Evolutionary conservation across 1,140 invertebrate genomes (phyloP).

Genomic region (Carposina sasakii): DNA sequence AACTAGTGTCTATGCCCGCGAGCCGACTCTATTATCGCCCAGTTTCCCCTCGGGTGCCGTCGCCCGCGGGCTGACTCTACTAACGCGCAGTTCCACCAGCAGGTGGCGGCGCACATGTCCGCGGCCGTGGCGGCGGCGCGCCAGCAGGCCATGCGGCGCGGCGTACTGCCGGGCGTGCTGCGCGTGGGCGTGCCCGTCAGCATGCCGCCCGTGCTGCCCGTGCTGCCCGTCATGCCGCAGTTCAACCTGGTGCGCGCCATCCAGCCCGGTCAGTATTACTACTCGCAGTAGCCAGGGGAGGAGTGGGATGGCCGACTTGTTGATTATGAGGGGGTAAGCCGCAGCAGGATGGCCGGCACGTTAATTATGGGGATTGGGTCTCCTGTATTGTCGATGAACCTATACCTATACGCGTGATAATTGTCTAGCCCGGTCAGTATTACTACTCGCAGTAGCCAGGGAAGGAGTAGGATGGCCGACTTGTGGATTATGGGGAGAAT

Average conservation of each 20-base stretch:
- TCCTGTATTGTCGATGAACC: too few relatives aligned
- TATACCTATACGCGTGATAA: too few relatives aligned
- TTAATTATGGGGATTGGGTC: too few relatives aligned
- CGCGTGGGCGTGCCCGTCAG: conserved; percentile 63
- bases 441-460: not conserved
- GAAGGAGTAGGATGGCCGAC: too few relatives aligned
- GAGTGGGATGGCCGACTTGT: too few relatives aligned
- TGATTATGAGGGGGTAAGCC: too few relatives aligned
- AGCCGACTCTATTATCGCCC: too few relatives aligned
- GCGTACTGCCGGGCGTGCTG: conserved; percentile 29
- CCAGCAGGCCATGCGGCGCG: conserved; percentile 31
- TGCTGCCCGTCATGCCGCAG: conserved; percentile 80
- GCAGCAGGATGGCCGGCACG: too few relatives aligned
- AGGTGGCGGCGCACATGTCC: conserved; percentile 64
- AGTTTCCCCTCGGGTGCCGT: too few relatives aligned
- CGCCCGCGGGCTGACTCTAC: not conserved
- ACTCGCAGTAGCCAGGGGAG: not conserved
- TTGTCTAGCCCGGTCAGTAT: conserved; percentile 67
- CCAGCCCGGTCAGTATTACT: conserved; percentile 60
- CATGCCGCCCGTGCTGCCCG: conserved; percentile 51
- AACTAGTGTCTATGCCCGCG: too few relatives aligned
- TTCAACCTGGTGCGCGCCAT: conserved; percentile 83
- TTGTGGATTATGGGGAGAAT: too few relatives aligned
- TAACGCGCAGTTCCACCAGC: conserved; percentile 11
- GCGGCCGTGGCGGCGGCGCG: conserved; percentile 52